Evolutionary conservation across 2,888 invertebrate genomes (phyloP).

Genomic region (Agrotis puta): DNA sequence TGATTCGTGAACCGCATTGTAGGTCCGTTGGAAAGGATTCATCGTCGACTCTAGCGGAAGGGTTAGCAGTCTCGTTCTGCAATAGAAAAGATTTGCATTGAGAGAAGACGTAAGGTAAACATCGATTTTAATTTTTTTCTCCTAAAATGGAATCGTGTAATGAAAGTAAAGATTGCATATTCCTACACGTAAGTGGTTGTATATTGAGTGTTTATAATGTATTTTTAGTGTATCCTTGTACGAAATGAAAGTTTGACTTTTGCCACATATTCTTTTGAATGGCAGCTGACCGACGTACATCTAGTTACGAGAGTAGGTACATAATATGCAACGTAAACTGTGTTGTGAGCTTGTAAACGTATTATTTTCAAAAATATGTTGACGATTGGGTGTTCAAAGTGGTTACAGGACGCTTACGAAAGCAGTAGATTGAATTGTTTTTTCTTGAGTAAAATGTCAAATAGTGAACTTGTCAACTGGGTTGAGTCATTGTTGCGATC

Average conservation of each 20-base stretch:
- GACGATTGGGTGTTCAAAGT: slow-evolving; percentile 69
- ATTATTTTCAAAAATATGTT: slow-evolving; percentile 74
- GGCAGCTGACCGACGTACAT: slow-evolving; percentile 90
- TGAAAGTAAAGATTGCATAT: slow-evolving; percentile 75
- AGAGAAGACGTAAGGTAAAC: slow-evolving; percentile 91
- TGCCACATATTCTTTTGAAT: slow-evolving; percentile 91
- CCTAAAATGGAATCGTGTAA: slow-evolving; percentile 82
- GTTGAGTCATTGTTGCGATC: slow-evolving; percentile 89
- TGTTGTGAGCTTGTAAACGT: slow-evolving; percentile 75
- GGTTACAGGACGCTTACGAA: slow-evolving; percentile 76
- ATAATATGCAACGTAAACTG: slow-evolving; percentile 83
- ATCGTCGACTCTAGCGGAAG: slow-evolving; percentile 88
- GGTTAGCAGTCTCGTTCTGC: slow-evolving; percentile 90
- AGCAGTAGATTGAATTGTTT: slow-evolving; percentile 82
- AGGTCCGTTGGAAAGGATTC: slow-evolving; percentile 87
- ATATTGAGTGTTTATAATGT: slow-evolving; percentile 86
- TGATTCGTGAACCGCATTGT: slow-evolving; percentile 88
- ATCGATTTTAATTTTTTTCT: slow-evolving; percentile 90
- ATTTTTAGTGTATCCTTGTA: slow-evolving; percentile 91
- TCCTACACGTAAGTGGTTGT: slow-evolving; percentile 73
- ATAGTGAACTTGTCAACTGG: slow-evolving; percentile 89
- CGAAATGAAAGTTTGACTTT: slow-evolving; percentile 91
- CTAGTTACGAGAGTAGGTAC: slow-evolving; percentile 86
- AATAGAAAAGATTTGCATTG: slow-evolving; percentile 90
- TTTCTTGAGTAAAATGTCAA: slow-evolving; percentile 88